Evolutionary conservation across 53 echinoderm and acorn worm genomes (phyloP), one percentile per base, ranked within the genome.

Genomic region (Antedon mediterranea): DNA sequence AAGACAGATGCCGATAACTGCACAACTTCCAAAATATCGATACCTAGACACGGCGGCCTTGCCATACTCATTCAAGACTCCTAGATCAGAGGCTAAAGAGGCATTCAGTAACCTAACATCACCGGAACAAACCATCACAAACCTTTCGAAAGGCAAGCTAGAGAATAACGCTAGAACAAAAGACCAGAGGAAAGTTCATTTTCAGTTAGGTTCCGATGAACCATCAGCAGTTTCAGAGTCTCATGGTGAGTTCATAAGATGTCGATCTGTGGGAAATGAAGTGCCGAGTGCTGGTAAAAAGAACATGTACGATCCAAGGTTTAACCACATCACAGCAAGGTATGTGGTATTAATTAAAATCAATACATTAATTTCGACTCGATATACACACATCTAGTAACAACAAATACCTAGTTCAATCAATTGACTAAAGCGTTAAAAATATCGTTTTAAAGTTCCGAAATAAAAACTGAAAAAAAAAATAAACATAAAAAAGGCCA

Each of bases 151-250:
- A 11, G 86, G 91, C 78, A 85, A 84, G 30, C 71, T 34, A n/a
- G 89, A 87, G 32, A 89, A 87, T 81, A 79, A 78, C 30, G 90
- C 88, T 32, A 43, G 98, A 30, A 88, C 90, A 4, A 90, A 85
- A 44, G 98, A 98, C 71, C 86, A 88, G 27, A 90, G 86, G 71
- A 75, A 90, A 30, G 89, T 89, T 0, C 98, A 98, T 57, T 98
- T 98, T 72, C 77, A 79, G 76, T 71, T 98, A 15, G 98, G 98
- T 6, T 93, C 88, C 41, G 98, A 98, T 34, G 86, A 43, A 30
- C 74, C 73, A 11, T 74, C 74, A 8, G 73, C 79, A 14, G 71
- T 79, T 31, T 84, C 88, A 9, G 92, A 98, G 79, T 90, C 90
- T 0, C 84, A 76, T 80, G 88, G 88, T 18, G 77, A 78, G 26